A percentile compares a stretch with the other conserved stretches of the same genome.
Conservation (phyloP, 2,113 vertebrate species). For the Rutilus rutilus region DNA sequence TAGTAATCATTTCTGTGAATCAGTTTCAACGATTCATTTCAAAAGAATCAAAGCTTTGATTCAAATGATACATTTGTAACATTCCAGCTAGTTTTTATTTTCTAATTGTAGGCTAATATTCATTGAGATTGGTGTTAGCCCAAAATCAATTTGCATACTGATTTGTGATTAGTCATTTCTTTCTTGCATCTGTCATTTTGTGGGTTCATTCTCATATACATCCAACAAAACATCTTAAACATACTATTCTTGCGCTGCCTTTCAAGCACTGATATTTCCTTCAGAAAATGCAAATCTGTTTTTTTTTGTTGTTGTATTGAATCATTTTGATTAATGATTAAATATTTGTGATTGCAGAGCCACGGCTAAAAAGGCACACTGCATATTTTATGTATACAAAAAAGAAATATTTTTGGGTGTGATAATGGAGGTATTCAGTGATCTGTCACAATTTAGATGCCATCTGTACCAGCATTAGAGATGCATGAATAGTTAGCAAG, state of each 20-base stretch:
- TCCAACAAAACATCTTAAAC: neutral
- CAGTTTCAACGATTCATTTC: neutral
- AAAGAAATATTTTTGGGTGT: constrained; percentile 4
- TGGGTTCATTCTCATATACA: neutral
- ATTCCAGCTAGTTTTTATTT: neutral
- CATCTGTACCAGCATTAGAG: constrained; percentile 13
- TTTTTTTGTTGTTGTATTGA: neutral
- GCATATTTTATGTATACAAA: constrained; percentile 3
- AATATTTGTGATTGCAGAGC: neutral
- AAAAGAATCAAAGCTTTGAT: neutral
- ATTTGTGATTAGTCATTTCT: neutral
- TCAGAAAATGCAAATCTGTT: neutral
- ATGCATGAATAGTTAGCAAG: constrained; percentile 15
- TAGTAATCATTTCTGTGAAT: neutral
- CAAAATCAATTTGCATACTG: neutral
- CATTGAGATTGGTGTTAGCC: neutral
- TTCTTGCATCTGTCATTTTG: no score
- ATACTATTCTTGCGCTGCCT: neutral
- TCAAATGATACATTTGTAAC: neutral
- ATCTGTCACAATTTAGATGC: constrained; percentile 27
- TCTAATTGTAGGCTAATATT: neutral
- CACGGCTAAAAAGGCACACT: neutral
- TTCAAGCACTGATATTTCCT: neutral
- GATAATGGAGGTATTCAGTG: constrained; percentile 11
- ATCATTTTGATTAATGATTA: constrained; percentile 7